Evolutionary conservation across 2,797 vertebrate genomes (phyloP), one percentile per base, ranked within the genome.

Genomic region (Lagocephalus sceleratus): DNA sequence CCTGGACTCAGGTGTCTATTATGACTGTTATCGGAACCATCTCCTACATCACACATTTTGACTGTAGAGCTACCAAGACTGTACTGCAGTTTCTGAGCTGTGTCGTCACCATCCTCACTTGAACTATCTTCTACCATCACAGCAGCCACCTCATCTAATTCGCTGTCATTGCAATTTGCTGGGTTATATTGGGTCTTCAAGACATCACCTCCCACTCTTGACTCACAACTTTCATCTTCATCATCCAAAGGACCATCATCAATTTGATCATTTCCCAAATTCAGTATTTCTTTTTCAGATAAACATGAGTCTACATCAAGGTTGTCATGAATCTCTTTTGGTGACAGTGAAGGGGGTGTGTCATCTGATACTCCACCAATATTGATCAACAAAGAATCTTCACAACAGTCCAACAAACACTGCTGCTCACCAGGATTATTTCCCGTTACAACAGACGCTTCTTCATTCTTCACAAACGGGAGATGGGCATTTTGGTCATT

Each of bases 71-170:
- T 82, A 47, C 51, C 20, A 54, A 87, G 80, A 44, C 87, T 68
- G 1, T 84, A 76, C 40, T 73, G 66, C 63, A 87, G 62, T 20
- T 75, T 81, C 39, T 79, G 69, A 15, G 84, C 53, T 38, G 60
- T 51, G 68, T 85, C 82, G 70, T 85, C 86, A 5, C 85, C 89
- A 78, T 88, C 83, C 26, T 85, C 73, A 56, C 76, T 76, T 20
- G 57, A 17, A 51, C 84, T 80, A 32, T 82, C 56, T 20, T 44
- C 42, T 20, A 19, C 42, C 26, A 53, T 38, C 2, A 8, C 38
- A 48, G 50, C 54, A 29, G 11, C 2, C 2, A 63, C 53, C 22
- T 62, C 39, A 23, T 49, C 53, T 3, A 23, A 23, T 3, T 52
- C 32, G 8, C 39, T 46, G 11, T 51, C 41, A 8, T 7, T 42